Conservation (phyloP, 2,888 invertebrate species). For the Carterocephalus palaemon region DNA sequence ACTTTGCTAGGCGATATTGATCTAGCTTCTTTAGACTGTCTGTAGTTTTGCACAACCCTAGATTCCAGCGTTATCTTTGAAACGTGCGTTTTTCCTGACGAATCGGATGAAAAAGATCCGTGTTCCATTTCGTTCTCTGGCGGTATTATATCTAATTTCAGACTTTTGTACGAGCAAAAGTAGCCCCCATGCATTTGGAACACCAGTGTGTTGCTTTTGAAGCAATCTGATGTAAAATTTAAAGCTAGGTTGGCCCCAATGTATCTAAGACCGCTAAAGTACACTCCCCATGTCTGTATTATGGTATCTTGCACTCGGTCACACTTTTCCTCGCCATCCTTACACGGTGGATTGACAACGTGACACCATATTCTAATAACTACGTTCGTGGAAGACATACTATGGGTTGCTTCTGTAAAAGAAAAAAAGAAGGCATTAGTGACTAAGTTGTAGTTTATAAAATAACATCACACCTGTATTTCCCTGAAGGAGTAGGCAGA, state of each 20-base stretch:
- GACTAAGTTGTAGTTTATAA: background rate
- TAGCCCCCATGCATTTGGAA: conserved; percentile 93
- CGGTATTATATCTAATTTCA: conserved; percentile 71
- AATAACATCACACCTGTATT: background rate
- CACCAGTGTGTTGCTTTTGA: conserved; percentile 86
- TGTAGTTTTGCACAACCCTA: conserved; percentile 50
- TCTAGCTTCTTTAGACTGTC: conserved; percentile 54
- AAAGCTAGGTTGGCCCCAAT: conserved; percentile 84
- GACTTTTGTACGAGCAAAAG: conserved; percentile 83
- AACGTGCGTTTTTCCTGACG: conserved; percentile 58
- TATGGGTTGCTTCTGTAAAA: conserved; percentile 66
- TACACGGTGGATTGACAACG: conserved; percentile 39
- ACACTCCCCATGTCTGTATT: conserved; percentile 90
- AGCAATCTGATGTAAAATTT: conserved; percentile 82
- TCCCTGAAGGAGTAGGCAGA: too few relatives aligned
- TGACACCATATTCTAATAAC: conserved; percentile 75
- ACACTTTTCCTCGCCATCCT: conserved; percentile 37
- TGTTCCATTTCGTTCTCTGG: conserved; percentile 67
- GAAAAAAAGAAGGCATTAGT: conserved; percentile 20
- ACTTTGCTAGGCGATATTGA: conserved; percentile 64
- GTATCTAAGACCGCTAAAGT: conserved; percentile 89
- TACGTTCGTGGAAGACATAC: conserved; percentile 70
- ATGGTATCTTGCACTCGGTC: conserved; percentile 72
- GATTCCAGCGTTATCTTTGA: conserved; percentile 61
- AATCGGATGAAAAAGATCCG: conserved; percentile 63